Base-by-base conservation (phyloP, 2,113 vertebrate genomes). In the Sterrhoptilus dennistouni region DNA sequence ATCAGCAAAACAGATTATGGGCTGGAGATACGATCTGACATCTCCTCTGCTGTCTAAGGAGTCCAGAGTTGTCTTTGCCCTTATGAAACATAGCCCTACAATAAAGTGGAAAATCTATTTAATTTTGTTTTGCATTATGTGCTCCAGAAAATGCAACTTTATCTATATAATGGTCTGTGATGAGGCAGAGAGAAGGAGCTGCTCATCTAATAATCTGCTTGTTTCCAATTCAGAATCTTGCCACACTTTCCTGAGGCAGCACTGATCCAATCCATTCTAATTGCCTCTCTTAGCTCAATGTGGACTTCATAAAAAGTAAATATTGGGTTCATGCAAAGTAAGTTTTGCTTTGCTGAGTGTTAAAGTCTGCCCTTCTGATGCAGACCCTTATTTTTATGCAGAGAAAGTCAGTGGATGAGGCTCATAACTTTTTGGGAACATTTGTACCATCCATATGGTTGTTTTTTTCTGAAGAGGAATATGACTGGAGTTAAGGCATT, bases 221-320 rank as follows among this genome's bases (percentile, higher is more conserved):
- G 50, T 65, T 90, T 66, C 59, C 76, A 81, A 66, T 93, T 95
- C 80, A 88, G 72, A 93, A 53, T 38, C 63, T 72, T 88, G 54
- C 70, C 45, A 50, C 0, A 13, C 61, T 90, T 96, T 95, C 56
- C 76, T 36, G 60, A 90, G 83, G 89, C 68, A 86, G 20, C 60
- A 40, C 57, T 36, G 49, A 93, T 96, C 89, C 74, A 87, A 83
- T 94, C 82, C 81, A 14, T 70, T 45, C 74, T 94, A 94, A 83
- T 72, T 95, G 91, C 89, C 84, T 92, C 89, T 86, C 83, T 83
- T 53, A 76, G 45, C 49, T 91, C 1, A 1, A 22, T 93, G 82
- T 68, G 80, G 70, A 18, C 77, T 74, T 88, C 87, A 87, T 96
- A 96, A 87, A 96, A 91, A 88, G 49, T 77, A 72, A 91, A 69